Evolutionary conservation across 2,797 vertebrate species (phyloP), one percentile per base, ranked within the genome.

Genomic region (Sebastes paucispinis): DNA sequence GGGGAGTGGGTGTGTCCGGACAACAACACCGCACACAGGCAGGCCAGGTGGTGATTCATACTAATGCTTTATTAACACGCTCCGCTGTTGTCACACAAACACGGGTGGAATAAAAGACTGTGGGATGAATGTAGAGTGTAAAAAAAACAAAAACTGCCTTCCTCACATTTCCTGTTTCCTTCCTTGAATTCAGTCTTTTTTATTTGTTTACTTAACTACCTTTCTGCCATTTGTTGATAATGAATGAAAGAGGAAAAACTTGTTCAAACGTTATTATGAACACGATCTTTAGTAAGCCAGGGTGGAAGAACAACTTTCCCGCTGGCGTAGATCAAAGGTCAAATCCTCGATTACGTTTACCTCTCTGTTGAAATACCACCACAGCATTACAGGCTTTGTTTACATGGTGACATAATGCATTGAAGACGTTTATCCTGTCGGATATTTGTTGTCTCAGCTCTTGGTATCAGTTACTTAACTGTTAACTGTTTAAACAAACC

Each of bases 41-140:
- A 66, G 75, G 72, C 67, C 78, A 87, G 83, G 87, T 86, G 79
- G 84, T 92, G 89, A 93, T 83, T 91, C 90, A 88, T 77, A 69
- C 54, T 52, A 39, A 78, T 75, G 78, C 85, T 77, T 88, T 86
- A 88, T 82, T 81, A 85, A 80, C 64, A 82, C 62, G 10, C 85
- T 85, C n/a, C 22, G 4, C 25, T 81, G 80, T 83, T 84, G 43
- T 75, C 66, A 88, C 80, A 86, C 71, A 88, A 87, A 77, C 73
- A 83, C 58, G 13, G 62, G 7, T 50, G 64, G 6, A 43, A 43
- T 58, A 36, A 68, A 66, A 76, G 8, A 32, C 22, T 0, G 1
- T 0, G 22, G 2, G n/a, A 9, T 55, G n/a, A 57, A 18, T 2
- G 32, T 2, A 31, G 31, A 67, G 25, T 43, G 11, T 16, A 20